phyloP scores from a whole-genome alignment of 92 coral and sea anemone genomes.

The Galaxea fascicularis region DNA sequence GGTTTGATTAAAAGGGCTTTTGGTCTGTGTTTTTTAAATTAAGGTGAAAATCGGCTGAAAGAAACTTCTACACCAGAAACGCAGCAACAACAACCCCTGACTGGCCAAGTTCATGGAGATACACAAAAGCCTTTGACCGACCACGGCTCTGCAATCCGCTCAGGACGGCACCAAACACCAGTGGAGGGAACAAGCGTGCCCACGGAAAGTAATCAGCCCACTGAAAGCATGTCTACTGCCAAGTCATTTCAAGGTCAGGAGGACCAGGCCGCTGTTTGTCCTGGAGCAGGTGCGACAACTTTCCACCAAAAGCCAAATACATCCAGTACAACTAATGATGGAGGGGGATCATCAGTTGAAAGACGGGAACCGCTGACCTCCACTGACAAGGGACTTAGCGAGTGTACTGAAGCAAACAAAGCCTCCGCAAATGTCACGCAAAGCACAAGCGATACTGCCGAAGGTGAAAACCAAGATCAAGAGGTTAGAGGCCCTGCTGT shows the following conservation, averaged over 20 bases:
- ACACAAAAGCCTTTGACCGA: neutral
- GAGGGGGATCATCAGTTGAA: neutral
- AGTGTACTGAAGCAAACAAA: neutral
- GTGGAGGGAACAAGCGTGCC: neutral
- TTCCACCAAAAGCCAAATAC: neutral
- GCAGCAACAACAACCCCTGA: neutral
- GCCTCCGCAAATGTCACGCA: neutral
- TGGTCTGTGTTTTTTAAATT: neutral
- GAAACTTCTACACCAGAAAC: neutral
- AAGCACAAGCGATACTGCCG: neutral
- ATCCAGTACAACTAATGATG: neutral
- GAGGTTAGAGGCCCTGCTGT: neutral
- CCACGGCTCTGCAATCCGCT: neutral
- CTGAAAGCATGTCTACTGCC: neutral
- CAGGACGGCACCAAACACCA: neutral
- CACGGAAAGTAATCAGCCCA: neutral
- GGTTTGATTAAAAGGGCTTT: neutral
- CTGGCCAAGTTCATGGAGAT: neutral
- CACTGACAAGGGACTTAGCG: neutral
- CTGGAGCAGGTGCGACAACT: neutral
- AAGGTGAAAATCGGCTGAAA: neutral
- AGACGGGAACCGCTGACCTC: neutral
- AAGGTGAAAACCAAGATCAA: neutral
- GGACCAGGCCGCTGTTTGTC: neutral
- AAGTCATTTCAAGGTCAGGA: neutral